These are phyloP conservation scores for Tenualosa ilisha DNA, from an alignment of 2,797 vertebrate genomes.

Conservation along the genomic window DNA sequence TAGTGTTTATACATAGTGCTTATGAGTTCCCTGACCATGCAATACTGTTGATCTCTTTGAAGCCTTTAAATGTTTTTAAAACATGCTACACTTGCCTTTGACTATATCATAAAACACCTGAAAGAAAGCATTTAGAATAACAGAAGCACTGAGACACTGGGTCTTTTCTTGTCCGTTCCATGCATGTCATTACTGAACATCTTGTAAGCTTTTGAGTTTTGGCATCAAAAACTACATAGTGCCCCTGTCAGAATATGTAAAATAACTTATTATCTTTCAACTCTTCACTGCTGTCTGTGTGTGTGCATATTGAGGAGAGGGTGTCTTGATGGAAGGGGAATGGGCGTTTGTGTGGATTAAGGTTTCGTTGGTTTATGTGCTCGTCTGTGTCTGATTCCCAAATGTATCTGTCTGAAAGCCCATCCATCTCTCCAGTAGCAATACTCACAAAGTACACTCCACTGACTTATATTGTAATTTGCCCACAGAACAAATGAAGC, in stretches of 20 bases:
- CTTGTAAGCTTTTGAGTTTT: not conserved
- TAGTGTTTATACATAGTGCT: not conserved
- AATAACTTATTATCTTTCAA: not conserved
- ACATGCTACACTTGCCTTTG: slow-evolving; percentile 22
- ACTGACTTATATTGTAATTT: not conserved
- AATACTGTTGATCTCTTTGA: not conserved
- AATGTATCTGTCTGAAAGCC: not conserved
- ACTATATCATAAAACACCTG: slow-evolving; percentile 5
- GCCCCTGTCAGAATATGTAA: not conserved
- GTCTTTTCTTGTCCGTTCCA: not conserved
- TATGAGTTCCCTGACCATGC: not conserved
- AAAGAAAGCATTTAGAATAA: not conserved
- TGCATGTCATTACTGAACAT: not conserved
- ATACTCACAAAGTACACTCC: slow-evolving; percentile 15
- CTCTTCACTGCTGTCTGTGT: not conserved
- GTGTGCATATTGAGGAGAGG: not conserved
- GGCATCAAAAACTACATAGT: slow-evolving; percentile 17
- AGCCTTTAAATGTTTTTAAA: not conserved
- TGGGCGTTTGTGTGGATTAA: not conserved
- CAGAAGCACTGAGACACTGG: not conserved
- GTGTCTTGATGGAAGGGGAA: not conserved
- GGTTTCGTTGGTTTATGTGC: not conserved
- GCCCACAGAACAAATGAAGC: slow-evolving; percentile 9
- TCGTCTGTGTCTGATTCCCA: not conserved
- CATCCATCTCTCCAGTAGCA: not conserved